phyloP scores from a whole-genome alignment of 2,888 invertebrate genomes.

The Pristionchus entomophagus region DNA sequence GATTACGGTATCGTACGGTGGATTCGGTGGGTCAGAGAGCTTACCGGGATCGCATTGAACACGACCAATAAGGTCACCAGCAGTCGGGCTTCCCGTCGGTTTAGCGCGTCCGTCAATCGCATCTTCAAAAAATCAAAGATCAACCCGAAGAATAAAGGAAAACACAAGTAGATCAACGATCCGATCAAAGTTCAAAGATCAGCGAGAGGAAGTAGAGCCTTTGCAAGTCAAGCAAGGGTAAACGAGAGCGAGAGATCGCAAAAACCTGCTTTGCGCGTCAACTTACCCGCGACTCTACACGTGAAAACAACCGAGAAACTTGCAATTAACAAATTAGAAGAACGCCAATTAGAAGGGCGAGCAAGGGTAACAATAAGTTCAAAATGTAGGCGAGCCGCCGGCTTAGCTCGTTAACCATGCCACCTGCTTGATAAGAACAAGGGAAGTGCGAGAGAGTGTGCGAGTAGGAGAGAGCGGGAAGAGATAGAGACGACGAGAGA shows the following conservation, averaged over 20 bases:
- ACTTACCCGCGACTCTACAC: too few relatives aligned
- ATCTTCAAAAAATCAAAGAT: neutral
- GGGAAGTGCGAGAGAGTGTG: neutral
- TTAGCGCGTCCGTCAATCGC: constrained; percentile 24
- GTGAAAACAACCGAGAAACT: too few relatives aligned
- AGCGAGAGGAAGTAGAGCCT: neutral
- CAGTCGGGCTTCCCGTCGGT: neutral
- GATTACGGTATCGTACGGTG: neutral
- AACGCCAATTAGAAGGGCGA: too few relatives aligned
- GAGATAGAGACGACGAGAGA: constrained; percentile 3
- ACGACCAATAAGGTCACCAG: neutral
- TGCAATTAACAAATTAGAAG: too few relatives aligned
- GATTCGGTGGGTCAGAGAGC: neutral
- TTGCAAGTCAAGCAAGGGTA: too few relatives aligned
- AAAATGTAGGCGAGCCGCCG: too few relatives aligned
- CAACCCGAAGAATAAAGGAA: too few relatives aligned
- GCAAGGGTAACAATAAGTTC: too few relatives aligned
- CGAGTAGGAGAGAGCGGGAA: neutral
- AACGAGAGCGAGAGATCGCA: too few relatives aligned
- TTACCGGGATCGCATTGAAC: constrained; percentile 11
- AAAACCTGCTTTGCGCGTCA: too few relatives aligned
- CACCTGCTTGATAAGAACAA: neutral
- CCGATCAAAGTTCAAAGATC: neutral
- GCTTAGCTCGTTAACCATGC: constrained; percentile 34
- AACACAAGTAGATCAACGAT: too few relatives aligned